Conservation (phyloP, 1,140 invertebrate genomes). For the Drosophila parabipectinata region DNA sequence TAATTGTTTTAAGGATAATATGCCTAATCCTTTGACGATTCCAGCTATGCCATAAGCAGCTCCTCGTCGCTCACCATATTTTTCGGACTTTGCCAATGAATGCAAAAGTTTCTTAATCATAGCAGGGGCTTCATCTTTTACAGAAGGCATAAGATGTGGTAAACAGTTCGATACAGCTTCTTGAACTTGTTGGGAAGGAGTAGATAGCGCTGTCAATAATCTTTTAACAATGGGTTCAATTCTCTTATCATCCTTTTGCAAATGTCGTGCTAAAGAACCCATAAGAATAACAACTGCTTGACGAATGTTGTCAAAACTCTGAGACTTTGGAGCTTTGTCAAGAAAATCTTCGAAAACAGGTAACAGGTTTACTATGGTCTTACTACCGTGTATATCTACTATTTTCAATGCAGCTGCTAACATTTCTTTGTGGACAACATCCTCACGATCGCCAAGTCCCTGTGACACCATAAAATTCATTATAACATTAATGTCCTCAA, state of each 20-base stretch:
- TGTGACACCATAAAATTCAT: slow-evolving; percentile 94
- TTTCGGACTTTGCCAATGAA: slow-evolving; percentile 95
- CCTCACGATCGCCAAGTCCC: slow-evolving; percentile 93
- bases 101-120: slow-evolving; percentile 95
- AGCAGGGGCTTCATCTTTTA: slow-evolving; percentile 94
- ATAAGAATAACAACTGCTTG: slow-evolving; percentile 98
- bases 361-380: slow-evolving; percentile 89
- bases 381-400: slow-evolving; percentile 96
- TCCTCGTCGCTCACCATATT: slow-evolving; percentile 95
- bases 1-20: slow-evolving; percentile 96
- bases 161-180: slow-evolving; percentile 98
- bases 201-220: slow-evolving; percentile 95
- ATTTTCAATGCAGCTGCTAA: slow-evolving; percentile 95
- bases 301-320: slow-evolving; percentile 95
- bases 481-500: slow-evolving; percentile 89
- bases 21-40: slow-evolving; percentile 97
- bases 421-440: slow-evolving; percentile 94
- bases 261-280: slow-evolving; percentile 97
- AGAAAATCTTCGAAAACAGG: slow-evolving; percentile 96
- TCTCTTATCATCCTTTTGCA: slow-evolving; percentile 94
- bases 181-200: slow-evolving; percentile 98
- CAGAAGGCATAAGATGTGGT: slow-evolving; percentile 95
- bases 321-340: slow-evolving; percentile 94
- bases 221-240: slow-evolving; percentile 96
- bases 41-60: slow-evolving; percentile 95